These are phyloP conservation scores for Arctopsyche grandis DNA, from an alignment of 1,140 invertebrate species.

Conservation along the genomic window DNA sequence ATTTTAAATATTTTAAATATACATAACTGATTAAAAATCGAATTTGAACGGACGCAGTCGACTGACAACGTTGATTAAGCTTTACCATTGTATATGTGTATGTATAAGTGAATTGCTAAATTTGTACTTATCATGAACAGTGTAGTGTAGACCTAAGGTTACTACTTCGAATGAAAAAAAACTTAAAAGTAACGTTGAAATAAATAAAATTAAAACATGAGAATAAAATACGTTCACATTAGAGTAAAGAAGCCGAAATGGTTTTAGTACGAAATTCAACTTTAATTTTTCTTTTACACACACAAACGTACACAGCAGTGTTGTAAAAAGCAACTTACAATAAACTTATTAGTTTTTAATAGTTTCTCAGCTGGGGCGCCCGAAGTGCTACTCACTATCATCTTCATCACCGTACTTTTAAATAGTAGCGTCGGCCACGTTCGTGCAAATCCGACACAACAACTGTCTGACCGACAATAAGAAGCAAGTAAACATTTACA, in stretches of 20 bases:
- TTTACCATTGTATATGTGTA: too few species aligned
- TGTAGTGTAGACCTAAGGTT: background rate
- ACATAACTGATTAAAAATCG: background rate
- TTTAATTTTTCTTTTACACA: background rate
- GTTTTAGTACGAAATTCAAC: background rate
- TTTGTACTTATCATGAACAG: conserved; percentile 16
- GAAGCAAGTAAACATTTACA: conserved; percentile 2
- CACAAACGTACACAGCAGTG: background rate
- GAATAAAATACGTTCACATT: background rate
- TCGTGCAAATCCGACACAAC: background rate
- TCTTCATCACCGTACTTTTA: background rate
- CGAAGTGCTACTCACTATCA: background rate
- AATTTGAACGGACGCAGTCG: too few species aligned
- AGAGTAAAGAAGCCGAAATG: conserved; percentile 4
- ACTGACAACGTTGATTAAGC: too few species aligned
- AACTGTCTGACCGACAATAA: background rate
- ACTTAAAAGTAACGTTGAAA: background rate
- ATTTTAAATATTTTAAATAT: background rate
- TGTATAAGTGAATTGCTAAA: background rate
- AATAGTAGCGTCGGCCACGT: background rate
- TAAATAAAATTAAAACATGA: background rate
- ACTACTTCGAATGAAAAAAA: background rate
- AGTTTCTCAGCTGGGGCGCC: background rate
- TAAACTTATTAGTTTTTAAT: conserved; percentile 12
- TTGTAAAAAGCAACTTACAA: background rate